Base-by-base conservation (phyloP, 2,797 vertebrate species). In the Alosa sapidissima region DNA sequence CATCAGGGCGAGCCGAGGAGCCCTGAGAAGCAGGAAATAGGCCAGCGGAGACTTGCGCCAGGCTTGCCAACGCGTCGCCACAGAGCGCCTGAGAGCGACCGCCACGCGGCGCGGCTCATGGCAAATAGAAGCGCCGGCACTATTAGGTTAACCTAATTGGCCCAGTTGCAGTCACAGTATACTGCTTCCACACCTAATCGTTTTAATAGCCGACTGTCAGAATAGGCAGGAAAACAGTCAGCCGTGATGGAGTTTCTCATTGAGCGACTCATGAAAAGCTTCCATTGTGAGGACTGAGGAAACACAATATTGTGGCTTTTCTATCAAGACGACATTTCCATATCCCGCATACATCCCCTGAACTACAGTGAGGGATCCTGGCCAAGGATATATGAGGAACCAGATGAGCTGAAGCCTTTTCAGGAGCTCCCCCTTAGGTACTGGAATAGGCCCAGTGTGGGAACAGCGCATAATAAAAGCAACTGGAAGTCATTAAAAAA, bases 71-170 rank as follows among this genome's bases (percentile, higher is more conserved):
- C 41, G 41, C 72, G 16, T 78, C 14, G 41, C 72, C 72, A 78
- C 72, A 45, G 68, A 16, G 13, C 14, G 68, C 14, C 68, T 7
- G 36, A 14, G 68, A 75, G 68, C 68, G 19, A 28, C 60, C n/a
- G 6, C 19, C 58, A 60, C 6, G 14, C 58, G 8, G 62, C 36
- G 14, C 10, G 13, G 33, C 68, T 75, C 14, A 14, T 75, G 68
- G 68, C 68, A 41, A 75, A 45, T 16, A 75, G 14, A 45, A 41
- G 14, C 6, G 68, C 10, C 16, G 58, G 88, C 87, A 48, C 87
- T 87, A 91, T 92, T 90, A 89, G 90, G 88, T 83, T 83, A 85
- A 88, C 85, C 86, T 91, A 91, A 93, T 91, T 91, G 90, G 89
- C 88, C 90, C 86, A 82, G 90, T 92, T 90, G 36, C 68, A 16